A percentile compares a stretch with the other conserved stretches of the same genome.
Evolutionary conservation across 2,113 vertebrate species (phyloP).

Genomic region (Falco punctatus): DNA sequence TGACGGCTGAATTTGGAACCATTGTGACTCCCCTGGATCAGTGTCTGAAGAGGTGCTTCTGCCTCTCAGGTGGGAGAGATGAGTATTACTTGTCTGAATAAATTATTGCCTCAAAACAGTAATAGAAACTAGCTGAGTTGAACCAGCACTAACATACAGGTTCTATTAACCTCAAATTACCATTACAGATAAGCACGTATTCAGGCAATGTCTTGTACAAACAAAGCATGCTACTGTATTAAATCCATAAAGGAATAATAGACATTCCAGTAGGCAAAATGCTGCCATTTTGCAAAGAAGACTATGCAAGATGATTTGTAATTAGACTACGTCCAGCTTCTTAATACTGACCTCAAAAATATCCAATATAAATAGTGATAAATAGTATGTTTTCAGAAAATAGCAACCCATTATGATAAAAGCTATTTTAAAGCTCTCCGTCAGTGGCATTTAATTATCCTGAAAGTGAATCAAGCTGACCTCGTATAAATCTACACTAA

Average conservation of each 20-base stretch:
- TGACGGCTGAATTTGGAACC: background rate
- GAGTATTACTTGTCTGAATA: background rate
- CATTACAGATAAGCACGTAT: background rate
- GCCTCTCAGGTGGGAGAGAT: background rate
- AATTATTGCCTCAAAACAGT: background rate
- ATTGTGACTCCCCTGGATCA: background rate
- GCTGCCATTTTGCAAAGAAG: background rate
- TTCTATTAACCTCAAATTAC: slow-evolving; percentile 46
- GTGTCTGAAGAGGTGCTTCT: background rate
- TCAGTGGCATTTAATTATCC: background rate
- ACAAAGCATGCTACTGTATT: slow-evolving; percentile 5
- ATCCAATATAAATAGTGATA: background rate
- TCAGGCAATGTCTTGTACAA: background rate
- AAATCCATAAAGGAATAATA: slow-evolving; percentile 37
- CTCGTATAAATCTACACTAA: background rate
- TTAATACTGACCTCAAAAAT: background rate
- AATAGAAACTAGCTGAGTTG: background rate
- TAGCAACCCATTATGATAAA: background rate
- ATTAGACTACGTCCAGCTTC: background rate
- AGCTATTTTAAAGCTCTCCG: background rate
- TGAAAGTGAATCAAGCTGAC: background rate
- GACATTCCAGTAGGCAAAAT: background rate
- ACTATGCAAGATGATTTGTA: background rate
- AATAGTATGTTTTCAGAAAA: background rate
- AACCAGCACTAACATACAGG: background rate